phyloP scores from a whole-genome alignment of 2,888 invertebrate genomes.

The Drosophila helvetica region DNA sequence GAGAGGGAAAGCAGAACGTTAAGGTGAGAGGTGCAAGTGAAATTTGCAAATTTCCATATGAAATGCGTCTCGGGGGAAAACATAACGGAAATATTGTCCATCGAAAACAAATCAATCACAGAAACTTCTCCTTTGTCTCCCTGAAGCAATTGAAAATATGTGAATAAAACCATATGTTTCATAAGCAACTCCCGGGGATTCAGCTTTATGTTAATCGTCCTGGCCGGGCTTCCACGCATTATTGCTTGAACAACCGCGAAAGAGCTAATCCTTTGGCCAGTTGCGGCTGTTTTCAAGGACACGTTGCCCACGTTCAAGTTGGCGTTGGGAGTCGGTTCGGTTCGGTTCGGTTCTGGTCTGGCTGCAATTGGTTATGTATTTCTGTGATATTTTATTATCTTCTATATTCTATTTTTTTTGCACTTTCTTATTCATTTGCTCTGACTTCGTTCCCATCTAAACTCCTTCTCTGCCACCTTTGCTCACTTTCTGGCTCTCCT shows the following conservation, averaged over 20 bases:
- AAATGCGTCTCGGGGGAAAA: slow-evolving; percentile 18
- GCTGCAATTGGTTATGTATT: too few relatives aligned
- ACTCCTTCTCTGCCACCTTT: slow-evolving; percentile 5
- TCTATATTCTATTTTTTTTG: too few relatives aligned
- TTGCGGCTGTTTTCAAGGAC: too few relatives aligned
- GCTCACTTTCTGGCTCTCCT: not conserved
- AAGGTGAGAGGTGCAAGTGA: slow-evolving; percentile 2
- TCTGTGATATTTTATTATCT: too few relatives aligned
- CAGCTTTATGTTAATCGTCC: too few relatives aligned
- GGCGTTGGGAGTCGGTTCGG: too few relatives aligned
- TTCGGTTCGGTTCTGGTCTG: too few relatives aligned
- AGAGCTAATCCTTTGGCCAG: too few relatives aligned
- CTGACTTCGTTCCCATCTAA: not conserved
- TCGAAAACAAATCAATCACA: slow-evolving; percentile 29
- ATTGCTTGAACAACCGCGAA: too few relatives aligned
- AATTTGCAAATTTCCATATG: slow-evolving; percentile 22
- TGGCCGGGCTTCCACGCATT: too few relatives aligned
- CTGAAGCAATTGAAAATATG: not conserved
- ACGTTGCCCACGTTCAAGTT: too few relatives aligned
- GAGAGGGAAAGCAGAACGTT: not conserved
- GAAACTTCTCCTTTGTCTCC: not conserved
- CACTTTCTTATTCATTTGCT: not conserved
- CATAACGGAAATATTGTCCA: slow-evolving; percentile 9
- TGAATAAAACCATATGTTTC: not conserved
- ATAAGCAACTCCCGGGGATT: not conserved